These are phyloP conservation scores for Drosophila prolongata DNA, from an alignment of 2,888 invertebrate genomes.

Conservation along the genomic window DNA sequence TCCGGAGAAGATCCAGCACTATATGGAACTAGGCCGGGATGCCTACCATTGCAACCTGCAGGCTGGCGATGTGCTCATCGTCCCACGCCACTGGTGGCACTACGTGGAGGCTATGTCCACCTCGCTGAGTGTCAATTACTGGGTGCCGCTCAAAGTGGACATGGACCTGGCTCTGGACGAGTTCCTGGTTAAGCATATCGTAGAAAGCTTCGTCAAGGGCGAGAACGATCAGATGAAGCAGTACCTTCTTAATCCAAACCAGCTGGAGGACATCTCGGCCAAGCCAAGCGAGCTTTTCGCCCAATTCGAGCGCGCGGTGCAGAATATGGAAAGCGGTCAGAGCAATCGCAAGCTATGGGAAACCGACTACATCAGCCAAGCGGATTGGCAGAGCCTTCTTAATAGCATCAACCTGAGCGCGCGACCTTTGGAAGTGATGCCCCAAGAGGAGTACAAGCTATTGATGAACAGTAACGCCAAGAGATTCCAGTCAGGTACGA, in stretches of 20 bases:
- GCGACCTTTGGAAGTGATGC: conserved; percentile 52
- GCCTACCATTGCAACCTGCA: conserved; percentile 88
- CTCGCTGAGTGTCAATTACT: conserved; percentile 88
- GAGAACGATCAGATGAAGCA: conserved; percentile 85
- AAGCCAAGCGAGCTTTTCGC: conserved; percentile 51
- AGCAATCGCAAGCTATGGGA: conserved; percentile 50
- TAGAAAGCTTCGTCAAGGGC: conserved; percentile 87
- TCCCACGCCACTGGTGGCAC: conserved; percentile 98
- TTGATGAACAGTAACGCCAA: conserved; percentile 54
- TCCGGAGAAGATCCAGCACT: conserved; percentile 34
- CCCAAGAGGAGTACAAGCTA: conserved; percentile 44
- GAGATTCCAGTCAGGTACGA: conserved; percentile 33
- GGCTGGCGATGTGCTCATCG: conserved; percentile 94
- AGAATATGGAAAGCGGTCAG: conserved; percentile 23
- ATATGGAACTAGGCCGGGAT: conserved; percentile 47
- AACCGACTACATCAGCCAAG: conserved; percentile 46
- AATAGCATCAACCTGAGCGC: conserved; percentile 4
- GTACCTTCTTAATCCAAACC: conserved; percentile 89
- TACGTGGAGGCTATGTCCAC: conserved; percentile 95
- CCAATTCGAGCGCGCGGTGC: conserved; percentile 49
- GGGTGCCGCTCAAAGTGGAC: conserved; percentile 88
- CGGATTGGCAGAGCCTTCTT: conserved; percentile 22
- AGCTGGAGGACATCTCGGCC: conserved; percentile 83
- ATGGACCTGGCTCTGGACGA: conserved; percentile 85
- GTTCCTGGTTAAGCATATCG: conserved; percentile 88